Conservation (phyloP, 2,888 invertebrate species). For the Cheilosia impressa region DNA sequence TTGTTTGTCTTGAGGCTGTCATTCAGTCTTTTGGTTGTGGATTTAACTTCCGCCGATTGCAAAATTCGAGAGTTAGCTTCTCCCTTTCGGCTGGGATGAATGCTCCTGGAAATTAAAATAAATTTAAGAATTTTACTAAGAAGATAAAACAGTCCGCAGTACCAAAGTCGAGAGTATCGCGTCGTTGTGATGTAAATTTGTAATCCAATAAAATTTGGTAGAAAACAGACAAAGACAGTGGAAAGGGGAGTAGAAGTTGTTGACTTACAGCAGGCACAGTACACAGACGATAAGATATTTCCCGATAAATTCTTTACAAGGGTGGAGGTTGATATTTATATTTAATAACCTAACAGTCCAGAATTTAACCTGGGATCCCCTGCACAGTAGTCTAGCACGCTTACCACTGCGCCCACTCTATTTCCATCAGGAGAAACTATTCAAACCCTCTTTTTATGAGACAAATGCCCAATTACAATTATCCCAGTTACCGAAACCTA, state of each 20-base stretch:
- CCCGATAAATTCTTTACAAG: too few relatives aligned
- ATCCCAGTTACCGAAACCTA: neutral
- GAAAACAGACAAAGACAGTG: too few relatives aligned
- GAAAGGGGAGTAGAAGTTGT: too few relatives aligned
- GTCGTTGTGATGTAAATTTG: slow-evolving; percentile 10
- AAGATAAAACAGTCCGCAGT: slow-evolving; percentile 39
- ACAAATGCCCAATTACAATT: neutral
- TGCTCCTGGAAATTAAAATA: slow-evolving; percentile 55
- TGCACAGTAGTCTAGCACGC: too few relatives aligned
- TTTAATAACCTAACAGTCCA: too few relatives aligned
- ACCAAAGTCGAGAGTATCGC: neutral
- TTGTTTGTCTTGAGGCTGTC: slow-evolving; percentile 59
- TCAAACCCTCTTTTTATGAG: neutral
- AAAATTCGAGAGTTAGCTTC: slow-evolving; percentile 28
- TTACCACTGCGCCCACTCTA: too few relatives aligned
- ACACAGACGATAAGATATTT: too few relatives aligned
- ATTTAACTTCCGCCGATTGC: slow-evolving; percentile 52
- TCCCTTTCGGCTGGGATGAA: slow-evolving; percentile 23
- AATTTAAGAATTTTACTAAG: slow-evolving; percentile 59
- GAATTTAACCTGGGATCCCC: too few relatives aligned
- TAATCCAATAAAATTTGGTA: neutral
- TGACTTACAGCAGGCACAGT: too few relatives aligned
- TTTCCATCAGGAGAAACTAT: too few relatives aligned
- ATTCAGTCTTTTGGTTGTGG: slow-evolving; percentile 38
- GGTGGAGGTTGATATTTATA: too few relatives aligned